Percentiles rank a stretch among this genome's conserved stretches.
phyloP scores from a whole-genome alignment of 2,113 vertebrate species.

The Irena cyanogastra region DNA sequence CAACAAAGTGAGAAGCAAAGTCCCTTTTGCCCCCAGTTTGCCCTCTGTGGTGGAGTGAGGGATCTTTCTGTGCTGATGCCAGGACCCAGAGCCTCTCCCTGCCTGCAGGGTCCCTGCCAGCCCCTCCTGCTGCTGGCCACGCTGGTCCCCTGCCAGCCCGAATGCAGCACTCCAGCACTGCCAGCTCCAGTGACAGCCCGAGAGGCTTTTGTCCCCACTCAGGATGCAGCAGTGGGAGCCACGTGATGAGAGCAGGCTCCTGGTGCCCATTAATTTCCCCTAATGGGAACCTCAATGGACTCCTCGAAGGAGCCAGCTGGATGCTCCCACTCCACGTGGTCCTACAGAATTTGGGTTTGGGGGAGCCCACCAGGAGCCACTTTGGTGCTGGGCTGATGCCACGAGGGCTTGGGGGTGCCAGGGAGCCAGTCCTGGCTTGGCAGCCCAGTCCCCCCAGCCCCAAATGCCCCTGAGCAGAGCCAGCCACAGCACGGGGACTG shows the following conservation, averaged over 20 bases:
- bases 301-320: not conserved
- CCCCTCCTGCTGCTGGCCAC: accelerated
- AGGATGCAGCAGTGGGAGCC: slow-evolving; percentile 16
- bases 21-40: not conserved
- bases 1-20: not conserved
- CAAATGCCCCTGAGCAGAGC: not conserved
- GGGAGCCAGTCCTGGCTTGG: not conserved
- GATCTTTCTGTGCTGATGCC: not conserved
- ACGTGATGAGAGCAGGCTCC: not conserved
- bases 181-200: not conserved
- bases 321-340: accelerated
- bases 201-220: accelerated
- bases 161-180: not conserved
- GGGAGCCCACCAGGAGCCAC: not conserved
- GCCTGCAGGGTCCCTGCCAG: not conserved
- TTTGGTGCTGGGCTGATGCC: not conserved
- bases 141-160: not conserved
- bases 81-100: not conserved
- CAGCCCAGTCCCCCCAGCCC: not conserved
- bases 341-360: accelerated
- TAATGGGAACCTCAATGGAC: not conserved
- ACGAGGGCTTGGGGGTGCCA: not conserved
- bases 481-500: not conserved
- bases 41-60: not conserved
- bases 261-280: not conserved